These are phyloP conservation scores for Linyphia triangularis DNA, from an alignment of 2,888 invertebrate genomes.

Conservation along the genomic window DNA sequence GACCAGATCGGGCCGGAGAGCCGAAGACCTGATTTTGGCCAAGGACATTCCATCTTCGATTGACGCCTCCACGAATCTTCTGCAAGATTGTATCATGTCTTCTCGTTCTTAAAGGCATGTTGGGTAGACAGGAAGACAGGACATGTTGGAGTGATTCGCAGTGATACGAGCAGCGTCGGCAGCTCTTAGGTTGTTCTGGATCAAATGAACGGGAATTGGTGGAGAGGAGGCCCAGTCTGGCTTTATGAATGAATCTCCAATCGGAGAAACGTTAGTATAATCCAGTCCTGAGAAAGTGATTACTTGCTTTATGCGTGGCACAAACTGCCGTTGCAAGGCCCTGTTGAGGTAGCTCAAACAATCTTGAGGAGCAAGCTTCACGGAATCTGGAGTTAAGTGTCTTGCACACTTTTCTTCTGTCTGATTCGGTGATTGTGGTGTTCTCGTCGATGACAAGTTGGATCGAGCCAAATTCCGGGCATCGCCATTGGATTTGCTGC, in stretches of 20 bases:
- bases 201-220: not conserved
- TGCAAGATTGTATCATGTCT: not conserved
- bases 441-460: not conserved
- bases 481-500: not conserved
- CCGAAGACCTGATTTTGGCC: not conserved
- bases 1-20: not conserved
- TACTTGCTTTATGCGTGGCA: not conserved
- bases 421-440: fast-evolving
- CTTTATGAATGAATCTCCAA: not conserved
- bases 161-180: not conserved
- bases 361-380: fast-evolving
- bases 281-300: not conserved
- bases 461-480: not conserved
- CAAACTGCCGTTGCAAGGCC: not conserved
- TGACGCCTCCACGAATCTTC: not conserved
- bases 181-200: not conserved
- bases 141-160: not conserved
- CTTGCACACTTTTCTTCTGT: not conserved
- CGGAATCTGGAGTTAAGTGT: not conserved
- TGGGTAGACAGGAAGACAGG: not conserved
- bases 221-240: not conserved
- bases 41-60: not conserved
- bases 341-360: not conserved
- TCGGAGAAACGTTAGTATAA: not conserved
- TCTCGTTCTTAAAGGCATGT: not conserved